phyloP scores from a whole-genome alignment of 2,797 vertebrate species.

The Argentina silus region DNA sequence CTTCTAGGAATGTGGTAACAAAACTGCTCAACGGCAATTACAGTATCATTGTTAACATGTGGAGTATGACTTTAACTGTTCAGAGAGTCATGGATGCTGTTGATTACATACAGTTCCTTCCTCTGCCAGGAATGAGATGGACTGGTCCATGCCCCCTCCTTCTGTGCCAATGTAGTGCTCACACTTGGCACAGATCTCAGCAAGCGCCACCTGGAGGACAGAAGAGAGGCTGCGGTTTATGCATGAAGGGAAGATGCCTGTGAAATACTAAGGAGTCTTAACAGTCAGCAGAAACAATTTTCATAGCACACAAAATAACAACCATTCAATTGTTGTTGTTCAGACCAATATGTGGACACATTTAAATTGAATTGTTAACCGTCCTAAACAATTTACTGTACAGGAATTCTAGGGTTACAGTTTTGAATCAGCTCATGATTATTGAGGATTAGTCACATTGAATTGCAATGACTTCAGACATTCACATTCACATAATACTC shows the following conservation, averaged over 20 bases:
- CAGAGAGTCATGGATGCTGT: not conserved
- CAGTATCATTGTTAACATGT: no score
- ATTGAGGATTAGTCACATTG: not conserved
- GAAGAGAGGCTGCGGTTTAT: constrained; percentile 30
- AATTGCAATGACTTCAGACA: not conserved
- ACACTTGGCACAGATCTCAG: constrained; percentile 91
- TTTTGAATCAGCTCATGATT: not conserved
- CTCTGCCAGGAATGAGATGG: constrained; percentile 96
- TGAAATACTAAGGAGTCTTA: no score
- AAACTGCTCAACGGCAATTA: no score
- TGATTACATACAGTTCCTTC: constrained; percentile 85
- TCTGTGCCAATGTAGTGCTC: constrained; percentile 95
- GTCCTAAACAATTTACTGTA: not conserved
- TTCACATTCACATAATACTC: not conserved
- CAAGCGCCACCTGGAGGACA: constrained; percentile 84
- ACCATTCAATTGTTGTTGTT: no score
- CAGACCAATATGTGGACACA: no score
- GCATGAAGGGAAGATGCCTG: not conserved
- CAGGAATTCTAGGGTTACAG: not conserved
- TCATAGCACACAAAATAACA: not conserved
- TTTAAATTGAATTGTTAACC: no score
- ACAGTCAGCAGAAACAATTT: not conserved
- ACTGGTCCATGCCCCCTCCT: constrained; percentile 99
- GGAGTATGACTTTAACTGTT: not conserved
- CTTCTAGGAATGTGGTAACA: no score